phyloP scores from a whole-genome alignment of 2,888 invertebrate species.

The Lumbricus terrestris region DNA sequence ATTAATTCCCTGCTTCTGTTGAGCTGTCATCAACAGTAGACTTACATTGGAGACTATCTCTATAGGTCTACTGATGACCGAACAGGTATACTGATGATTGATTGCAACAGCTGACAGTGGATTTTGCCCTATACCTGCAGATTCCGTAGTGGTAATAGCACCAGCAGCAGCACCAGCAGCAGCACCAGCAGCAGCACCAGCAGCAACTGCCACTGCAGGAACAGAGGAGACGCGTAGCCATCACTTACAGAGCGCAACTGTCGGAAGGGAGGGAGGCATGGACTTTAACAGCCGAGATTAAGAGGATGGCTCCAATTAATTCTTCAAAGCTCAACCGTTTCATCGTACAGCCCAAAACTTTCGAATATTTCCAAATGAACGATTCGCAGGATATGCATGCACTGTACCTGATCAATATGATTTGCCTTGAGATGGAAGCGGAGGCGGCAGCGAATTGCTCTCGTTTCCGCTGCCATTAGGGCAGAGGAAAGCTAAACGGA shows the following conservation, averaged over 20 bases:
- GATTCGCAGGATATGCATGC: no score
- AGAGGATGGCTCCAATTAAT: background rate
- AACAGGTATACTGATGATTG: background rate
- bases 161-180: no score
- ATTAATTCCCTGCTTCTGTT: background rate
- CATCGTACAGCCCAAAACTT: background rate
- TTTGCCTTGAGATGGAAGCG: background rate
- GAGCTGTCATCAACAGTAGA: background rate
- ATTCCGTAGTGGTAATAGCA: no score
- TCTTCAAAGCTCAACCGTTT: background rate
- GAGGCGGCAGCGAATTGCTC: background rate
- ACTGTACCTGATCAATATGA: background rate
- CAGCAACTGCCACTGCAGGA: background rate
- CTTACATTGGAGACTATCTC: background rate
- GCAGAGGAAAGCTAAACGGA: background rate
- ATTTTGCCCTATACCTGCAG: background rate
- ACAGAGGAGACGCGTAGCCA: background rate
- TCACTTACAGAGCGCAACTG: background rate
- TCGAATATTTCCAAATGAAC: background rate
- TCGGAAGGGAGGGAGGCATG: background rate
- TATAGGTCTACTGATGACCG: background rate
- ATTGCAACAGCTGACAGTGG: background rate
- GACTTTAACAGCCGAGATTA: background rate
- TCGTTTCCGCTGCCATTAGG: background rate
- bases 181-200: no score